Evolutionary conservation across 1,140 invertebrate genomes (phyloP).

Genomic region (Nebria ingens): DNA sequence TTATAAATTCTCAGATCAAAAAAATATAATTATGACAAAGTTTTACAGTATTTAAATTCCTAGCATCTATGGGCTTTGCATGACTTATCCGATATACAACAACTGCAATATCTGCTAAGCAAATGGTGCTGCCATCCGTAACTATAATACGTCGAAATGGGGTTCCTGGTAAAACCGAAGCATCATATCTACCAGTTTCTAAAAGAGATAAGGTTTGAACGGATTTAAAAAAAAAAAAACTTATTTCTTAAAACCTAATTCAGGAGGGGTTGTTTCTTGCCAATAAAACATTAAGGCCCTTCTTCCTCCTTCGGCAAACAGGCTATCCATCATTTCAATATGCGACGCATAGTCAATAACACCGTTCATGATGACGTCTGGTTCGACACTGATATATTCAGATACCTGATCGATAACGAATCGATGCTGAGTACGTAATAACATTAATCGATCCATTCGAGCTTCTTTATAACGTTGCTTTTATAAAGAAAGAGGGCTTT

Average conservation of each 20-base stretch:
- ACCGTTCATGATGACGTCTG: slow-evolving; percentile 49
- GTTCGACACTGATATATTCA: slow-evolving; percentile 41
- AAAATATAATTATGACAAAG: slow-evolving; percentile 12
- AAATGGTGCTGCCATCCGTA: slow-evolving; percentile 36
- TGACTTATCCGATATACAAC: slow-evolving; percentile 41
- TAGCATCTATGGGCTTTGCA: slow-evolving; percentile 38
- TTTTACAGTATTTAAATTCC: slow-evolving; percentile 41
- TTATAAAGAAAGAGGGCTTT: slow-evolving; percentile 14
- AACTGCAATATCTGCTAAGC: slow-evolving; percentile 40
- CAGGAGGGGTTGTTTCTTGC: slow-evolving; percentile 37
- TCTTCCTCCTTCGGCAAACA: slow-evolving; percentile 38
- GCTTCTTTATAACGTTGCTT: slow-evolving; percentile 20
- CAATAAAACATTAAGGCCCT: slow-evolving; percentile 41
- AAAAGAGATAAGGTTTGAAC: slow-evolving; percentile 6
- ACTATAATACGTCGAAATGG: slow-evolving; percentile 39
- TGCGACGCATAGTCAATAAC: slow-evolving; percentile 49
- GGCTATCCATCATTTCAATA: slow-evolving; percentile 43
- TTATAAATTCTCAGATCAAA: background rate
- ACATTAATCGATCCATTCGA: slow-evolving; percentile 32
- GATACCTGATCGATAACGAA: slow-evolving; percentile 53
- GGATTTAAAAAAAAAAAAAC: slow-evolving; percentile 15
- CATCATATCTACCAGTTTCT: slow-evolving; percentile 43
- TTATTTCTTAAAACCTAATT: slow-evolving; percentile 32
- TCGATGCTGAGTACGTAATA: slow-evolving; percentile 43
- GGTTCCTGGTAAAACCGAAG: slow-evolving; percentile 28